Percentiles rank a stretch among this genome's conserved stretches.
These are phyloP conservation scores for Heterotis niloticus DNA, from an alignment of 2,113 vertebrate genomes.

Conservation along the genomic window DNA sequence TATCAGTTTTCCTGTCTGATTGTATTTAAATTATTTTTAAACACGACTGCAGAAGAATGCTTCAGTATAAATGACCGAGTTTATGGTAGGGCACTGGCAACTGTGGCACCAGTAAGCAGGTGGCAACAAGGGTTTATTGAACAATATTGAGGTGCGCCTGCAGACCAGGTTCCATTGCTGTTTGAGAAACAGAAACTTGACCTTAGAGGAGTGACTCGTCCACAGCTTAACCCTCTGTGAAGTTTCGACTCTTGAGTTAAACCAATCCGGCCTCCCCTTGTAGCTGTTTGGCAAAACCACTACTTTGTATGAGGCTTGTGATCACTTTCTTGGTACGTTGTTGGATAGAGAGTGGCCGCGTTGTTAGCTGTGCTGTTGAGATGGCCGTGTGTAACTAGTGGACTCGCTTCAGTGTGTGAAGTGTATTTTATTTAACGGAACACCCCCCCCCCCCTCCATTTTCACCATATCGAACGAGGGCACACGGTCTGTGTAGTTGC, in stretches of 20 bases:
- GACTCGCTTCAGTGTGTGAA: neutral
- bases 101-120: no score
- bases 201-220: neutral
- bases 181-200: neutral
- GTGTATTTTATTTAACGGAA: neutral
- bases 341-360: neutral
- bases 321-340: neutral
- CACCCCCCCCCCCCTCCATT: neutral
- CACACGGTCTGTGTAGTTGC: no score
- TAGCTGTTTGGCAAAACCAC: neutral
- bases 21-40: no score
- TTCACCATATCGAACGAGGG: neutral
- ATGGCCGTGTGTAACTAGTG: neutral
- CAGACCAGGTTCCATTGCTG: neutral
- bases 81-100: no score
- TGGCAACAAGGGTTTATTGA: no score
- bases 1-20: no score
- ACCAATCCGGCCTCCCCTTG: neutral
- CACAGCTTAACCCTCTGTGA: neutral
- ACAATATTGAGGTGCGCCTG: constrained; percentile 46
- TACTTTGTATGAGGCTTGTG: neutral
- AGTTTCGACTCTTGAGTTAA: neutral
- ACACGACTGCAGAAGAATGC: no score
- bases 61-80: no score
- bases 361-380: neutral